phyloP scores from a whole-genome alignment of 2,797 vertebrate genomes.

The Aratinga solstitialis region DNA sequence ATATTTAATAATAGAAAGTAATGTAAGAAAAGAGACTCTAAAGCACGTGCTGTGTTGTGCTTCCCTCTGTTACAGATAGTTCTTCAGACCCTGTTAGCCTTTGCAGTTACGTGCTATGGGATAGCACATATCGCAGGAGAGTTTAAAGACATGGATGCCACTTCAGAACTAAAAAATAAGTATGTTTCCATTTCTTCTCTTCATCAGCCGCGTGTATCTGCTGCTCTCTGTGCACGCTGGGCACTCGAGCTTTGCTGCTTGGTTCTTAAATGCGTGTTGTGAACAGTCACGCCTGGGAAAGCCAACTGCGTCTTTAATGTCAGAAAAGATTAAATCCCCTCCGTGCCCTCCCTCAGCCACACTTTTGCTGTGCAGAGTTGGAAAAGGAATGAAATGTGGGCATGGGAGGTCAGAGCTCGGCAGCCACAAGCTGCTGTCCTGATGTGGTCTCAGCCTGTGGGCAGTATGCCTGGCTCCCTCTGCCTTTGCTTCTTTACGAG shows the following conservation, averaged over 20 bases:
- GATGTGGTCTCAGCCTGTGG: not conserved
- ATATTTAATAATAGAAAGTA: not conserved
- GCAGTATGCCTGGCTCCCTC: not conserved
- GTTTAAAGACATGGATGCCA: slow-evolving; percentile 99
- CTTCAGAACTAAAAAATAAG: slow-evolving; percentile 98
- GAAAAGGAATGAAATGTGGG: not conserved
- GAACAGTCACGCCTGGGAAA: not conserved
- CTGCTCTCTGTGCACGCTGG: not conserved
- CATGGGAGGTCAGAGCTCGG: not conserved
- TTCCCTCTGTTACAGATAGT: slow-evolving; percentile 87
- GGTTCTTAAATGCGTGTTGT: not conserved
- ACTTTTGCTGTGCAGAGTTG: not conserved
- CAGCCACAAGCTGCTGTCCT: accelerated
- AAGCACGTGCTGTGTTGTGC: not conserved
- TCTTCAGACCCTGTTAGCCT: slow-evolving; percentile 94
- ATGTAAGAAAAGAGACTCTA: not conserved
- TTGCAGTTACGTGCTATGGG: slow-evolving; percentile 94
- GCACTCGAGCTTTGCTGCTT: not conserved
- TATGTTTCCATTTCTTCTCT: slow-evolving; percentile 71
- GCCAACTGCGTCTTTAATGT: not conserved
- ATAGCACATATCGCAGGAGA: slow-evolving; percentile 97
- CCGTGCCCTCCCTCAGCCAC: not conserved
- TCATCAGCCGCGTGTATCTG: accelerated
- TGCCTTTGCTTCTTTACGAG: not conserved
- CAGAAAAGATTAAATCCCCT: not conserved